Conservation (phyloP, 2,888 invertebrate species). For the Disparrhopalites patrizii region DNA sequence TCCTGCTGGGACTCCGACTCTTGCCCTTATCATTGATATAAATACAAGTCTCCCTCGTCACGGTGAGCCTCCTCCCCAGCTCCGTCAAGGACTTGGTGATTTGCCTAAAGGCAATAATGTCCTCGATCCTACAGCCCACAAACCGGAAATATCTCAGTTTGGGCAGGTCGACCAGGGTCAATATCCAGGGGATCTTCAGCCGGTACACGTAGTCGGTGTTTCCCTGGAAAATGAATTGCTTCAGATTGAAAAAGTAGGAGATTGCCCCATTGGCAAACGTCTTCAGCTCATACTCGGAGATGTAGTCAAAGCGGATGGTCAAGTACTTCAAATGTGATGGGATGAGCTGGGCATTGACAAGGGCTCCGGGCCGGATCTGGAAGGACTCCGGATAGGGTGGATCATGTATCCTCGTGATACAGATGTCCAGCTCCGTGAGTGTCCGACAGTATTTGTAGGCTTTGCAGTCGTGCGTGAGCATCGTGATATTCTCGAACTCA, state of each 20-base stretch:
- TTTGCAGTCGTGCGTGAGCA: not conserved
- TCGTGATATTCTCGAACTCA: not conserved
- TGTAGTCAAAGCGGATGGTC: not conserved
- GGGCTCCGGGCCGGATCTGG: not conserved
- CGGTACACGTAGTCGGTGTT: not conserved
- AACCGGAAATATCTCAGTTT: not conserved
- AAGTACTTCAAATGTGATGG: not conserved
- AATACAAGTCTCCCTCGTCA: too few relatives aligned
- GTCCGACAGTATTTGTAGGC: not conserved
- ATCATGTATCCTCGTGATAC: not conserved
- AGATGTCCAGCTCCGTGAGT: not conserved
- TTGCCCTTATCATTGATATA: too few relatives aligned
- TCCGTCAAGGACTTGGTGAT: too few relatives aligned
- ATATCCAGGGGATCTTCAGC: not conserved
- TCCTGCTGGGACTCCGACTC: too few relatives aligned
- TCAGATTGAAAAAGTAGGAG: not conserved
- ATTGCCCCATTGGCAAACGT: not conserved
- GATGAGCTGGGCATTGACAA: not conserved
- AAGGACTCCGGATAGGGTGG: not conserved
- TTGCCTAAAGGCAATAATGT: too few relatives aligned
- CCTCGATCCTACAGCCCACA: not conserved
- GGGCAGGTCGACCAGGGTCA: not conserved
- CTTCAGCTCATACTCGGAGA: not conserved
- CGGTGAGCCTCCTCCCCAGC: too few relatives aligned
- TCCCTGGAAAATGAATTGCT: not conserved